Evolutionary conservation across 2,888 invertebrate species (phyloP).

Genomic region (Allophyes oxyacanthae): DNA sequence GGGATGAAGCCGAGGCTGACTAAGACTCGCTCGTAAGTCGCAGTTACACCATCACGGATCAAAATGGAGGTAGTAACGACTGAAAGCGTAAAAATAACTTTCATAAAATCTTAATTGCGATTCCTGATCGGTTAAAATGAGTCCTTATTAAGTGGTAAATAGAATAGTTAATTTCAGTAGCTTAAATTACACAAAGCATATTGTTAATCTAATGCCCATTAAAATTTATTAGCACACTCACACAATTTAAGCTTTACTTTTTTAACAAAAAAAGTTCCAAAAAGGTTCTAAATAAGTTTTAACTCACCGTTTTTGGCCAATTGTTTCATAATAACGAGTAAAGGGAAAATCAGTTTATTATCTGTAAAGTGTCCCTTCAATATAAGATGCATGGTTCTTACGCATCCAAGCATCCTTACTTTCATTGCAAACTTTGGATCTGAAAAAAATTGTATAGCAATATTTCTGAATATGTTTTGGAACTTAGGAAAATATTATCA

Average conservation of each 20-base stretch:
- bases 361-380: constrained; percentile 90
- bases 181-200: background rate
- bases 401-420: constrained; percentile 90
- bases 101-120: background rate
- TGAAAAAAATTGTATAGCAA: constrained; percentile 62
- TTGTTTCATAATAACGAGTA: constrained; percentile 90
- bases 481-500: background rate
- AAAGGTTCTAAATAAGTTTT: background rate
- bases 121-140: background rate
- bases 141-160: background rate
- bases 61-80: constrained; percentile 84
- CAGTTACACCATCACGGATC: constrained; percentile 89
- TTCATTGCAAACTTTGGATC: constrained; percentile 91
- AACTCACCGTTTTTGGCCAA: constrained; percentile 89
- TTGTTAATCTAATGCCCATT: background rate
- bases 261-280: too few relatives aligned
- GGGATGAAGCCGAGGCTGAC: constrained; percentile 90
- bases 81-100: constrained; percentile 62
- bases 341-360: constrained; percentile 88
- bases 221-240: background rate
- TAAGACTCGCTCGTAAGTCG: constrained; percentile 90
- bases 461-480: constrained; percentile 6
- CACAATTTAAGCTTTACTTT: too few relatives aligned
- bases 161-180: background rate
- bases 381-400: constrained; percentile 90